A percentile compares a stretch with the other conserved stretches of the same genome.
These are phyloP conservation scores for Sminthurides bifidus DNA, from an alignment of 1,140 invertebrate species.

Conservation along the genomic window DNA sequence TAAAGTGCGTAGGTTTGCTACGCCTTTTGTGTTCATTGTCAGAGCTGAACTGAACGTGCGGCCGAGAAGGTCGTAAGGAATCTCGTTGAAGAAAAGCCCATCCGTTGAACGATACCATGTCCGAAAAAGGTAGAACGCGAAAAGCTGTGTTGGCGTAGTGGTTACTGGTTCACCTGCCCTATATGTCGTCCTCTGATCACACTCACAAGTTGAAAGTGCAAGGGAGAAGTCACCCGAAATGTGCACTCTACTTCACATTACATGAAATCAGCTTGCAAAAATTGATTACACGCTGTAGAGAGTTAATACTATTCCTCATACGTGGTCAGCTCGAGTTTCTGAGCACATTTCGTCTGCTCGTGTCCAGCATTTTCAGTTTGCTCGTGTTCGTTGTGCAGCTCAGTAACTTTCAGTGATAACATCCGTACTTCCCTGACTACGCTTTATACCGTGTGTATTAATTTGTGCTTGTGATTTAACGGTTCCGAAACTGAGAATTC, in stretches of 20 bases:
- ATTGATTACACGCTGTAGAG: too few relatives aligned
- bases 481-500: too few relatives aligned
- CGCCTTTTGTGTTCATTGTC: slow-evolving; percentile 10
- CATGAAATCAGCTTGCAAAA: too few relatives aligned
- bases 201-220: slow-evolving; percentile 30
- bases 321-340: too few relatives aligned
- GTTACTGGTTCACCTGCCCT: slow-evolving; percentile 27
- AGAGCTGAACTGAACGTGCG: slow-evolving; percentile 19
- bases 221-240: slow-evolving; percentile 21
- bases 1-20: slow-evolving; percentile 27
- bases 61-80: slow-evolving; percentile 26
- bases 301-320: too few relatives aligned
- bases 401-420: too few relatives aligned
- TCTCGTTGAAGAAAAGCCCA: slow-evolving; percentile 12
- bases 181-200: slow-evolving; percentile 23
- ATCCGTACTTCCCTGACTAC: too few relatives aligned
- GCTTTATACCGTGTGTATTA: too few relatives aligned
- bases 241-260: neutral
- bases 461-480: too few relatives aligned
- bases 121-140: slow-evolving; percentile 31
- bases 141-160: slow-evolving; percentile 31
- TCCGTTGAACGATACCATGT: slow-evolving; percentile 1
- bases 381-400: too few relatives aligned
- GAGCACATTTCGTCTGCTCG: too few relatives aligned
- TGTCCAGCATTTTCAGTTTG: too few relatives aligned